Conservation (phyloP, 1,140 invertebrate species). For the Adoxophyes honmai region DNA sequence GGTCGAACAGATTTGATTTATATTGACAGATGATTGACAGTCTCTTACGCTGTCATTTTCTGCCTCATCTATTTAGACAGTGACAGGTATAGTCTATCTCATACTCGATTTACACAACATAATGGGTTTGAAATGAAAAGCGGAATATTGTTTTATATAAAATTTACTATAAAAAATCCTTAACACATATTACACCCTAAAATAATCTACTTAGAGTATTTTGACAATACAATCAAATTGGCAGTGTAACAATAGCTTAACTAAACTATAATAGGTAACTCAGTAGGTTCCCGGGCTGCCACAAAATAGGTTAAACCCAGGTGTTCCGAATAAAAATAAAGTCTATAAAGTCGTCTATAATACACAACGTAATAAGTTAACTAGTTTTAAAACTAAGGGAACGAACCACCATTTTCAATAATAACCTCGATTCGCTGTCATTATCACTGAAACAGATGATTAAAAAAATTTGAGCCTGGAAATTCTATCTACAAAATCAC, state of each 20-base stretch:
- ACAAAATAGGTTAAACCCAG: slow-evolving; percentile 23
- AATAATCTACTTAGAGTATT: slow-evolving; percentile 37
- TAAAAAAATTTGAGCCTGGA: slow-evolving; percentile 15
- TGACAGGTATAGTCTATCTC: too few species aligned
- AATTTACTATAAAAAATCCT: slow-evolving; percentile 48
- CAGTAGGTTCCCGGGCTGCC: slow-evolving; percentile 29
- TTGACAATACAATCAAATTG: slow-evolving; percentile 42
- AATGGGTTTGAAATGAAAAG: not conserved
- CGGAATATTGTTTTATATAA: slow-evolving; percentile 32
- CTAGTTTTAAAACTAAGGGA: slow-evolving; percentile 22
- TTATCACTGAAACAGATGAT: slow-evolving; percentile 11
- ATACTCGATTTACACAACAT: too few species aligned
- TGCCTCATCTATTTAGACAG: too few species aligned
- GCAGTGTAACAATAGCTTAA: slow-evolving; percentile 43
- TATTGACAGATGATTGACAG: too few species aligned
- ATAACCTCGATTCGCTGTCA: slow-evolving; percentile 12
- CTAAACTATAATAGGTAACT: slow-evolving; percentile 47
- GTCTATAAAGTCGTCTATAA: slow-evolving; percentile 22
- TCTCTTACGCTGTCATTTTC: too few species aligned
- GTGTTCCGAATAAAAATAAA: slow-evolving; percentile 19
- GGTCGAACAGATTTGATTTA: too few species aligned
- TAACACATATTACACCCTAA: slow-evolving; percentile 38
- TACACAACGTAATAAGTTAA: slow-evolving; percentile 39
- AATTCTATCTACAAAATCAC: slow-evolving; percentile 45
- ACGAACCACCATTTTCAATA: slow-evolving; percentile 20